Evolutionary conservation across 30 jellyfish, hydroid and myxozoan genomes (phyloP).

Genomic region (Mastigias papua): DNA sequence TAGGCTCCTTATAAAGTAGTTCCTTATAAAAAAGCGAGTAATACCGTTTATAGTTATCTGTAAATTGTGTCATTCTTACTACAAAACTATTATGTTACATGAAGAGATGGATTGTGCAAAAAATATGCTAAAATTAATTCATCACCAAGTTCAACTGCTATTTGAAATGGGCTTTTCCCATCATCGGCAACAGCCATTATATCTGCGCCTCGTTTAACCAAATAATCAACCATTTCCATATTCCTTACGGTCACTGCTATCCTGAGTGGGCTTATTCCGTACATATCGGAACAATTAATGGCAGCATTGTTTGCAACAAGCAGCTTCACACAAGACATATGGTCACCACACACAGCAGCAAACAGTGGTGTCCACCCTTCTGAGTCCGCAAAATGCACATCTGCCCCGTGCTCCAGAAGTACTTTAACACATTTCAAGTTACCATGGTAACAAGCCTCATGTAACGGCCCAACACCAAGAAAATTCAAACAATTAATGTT

Average conservation of each 20-base stretch:
- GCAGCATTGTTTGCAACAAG: conserved; percentile 31
- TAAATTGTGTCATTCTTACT: background rate
- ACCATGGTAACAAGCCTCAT: conserved; percentile 80
- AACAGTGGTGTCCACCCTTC: conserved; percentile 85
- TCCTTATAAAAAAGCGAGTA: background rate
- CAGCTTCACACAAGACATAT: conserved; percentile 43
- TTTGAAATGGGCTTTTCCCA: conserved; percentile 74
- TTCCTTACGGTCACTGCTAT: conserved; percentile 67
- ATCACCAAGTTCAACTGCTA: conserved; percentile 68
- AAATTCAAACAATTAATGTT: conserved; percentile 35
- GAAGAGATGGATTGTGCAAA: conserved; percentile 59
- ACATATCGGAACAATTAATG: conserved; percentile 42
- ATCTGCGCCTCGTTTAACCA: conserved; percentile 76
- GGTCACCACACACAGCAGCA: conserved; percentile 86
- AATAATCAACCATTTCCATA: conserved; percentile 41
- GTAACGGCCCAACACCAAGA: conserved; percentile 66
- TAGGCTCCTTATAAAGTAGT: background rate
- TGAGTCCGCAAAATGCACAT: conserved; percentile 70
- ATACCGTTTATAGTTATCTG: no score
- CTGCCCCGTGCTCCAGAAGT: conserved; percentile 73
- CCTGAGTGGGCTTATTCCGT: conserved; percentile 70
- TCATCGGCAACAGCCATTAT: conserved; percentile 63
- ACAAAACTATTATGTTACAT: conserved; percentile 3
- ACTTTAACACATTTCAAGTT: conserved; percentile 57
- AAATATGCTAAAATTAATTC: conserved; percentile 63